These are phyloP conservation scores for Dromiciops gliroides DNA, from an alignment of 2,113 vertebrate species.

Conservation along the genomic window DNA sequence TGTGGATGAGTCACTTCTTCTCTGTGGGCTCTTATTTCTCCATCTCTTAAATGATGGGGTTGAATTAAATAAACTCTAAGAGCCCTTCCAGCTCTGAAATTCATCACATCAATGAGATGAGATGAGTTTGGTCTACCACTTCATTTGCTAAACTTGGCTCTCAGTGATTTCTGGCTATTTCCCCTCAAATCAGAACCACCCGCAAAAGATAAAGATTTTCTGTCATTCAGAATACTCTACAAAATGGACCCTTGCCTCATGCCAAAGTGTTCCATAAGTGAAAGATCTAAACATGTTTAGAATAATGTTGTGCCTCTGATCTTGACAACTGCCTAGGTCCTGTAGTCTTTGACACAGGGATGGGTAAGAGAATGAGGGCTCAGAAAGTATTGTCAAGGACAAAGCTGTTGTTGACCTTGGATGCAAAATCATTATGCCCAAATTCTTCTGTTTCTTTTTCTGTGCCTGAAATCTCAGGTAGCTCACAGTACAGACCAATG, in stretches of 20 bases:
- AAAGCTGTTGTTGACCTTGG: not conserved
- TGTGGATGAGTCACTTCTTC: not conserved
- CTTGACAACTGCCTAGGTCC: not conserved
- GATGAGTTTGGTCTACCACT: not conserved
- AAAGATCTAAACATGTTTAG: not conserved
- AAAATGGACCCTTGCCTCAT: not conserved
- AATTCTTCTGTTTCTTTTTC: not conserved
- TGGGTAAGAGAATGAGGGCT: not conserved
- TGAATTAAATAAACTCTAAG: not conserved
- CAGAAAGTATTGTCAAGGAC: not conserved
- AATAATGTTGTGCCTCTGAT: not conserved
- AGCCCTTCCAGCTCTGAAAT: not conserved
- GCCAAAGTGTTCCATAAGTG: not conserved
- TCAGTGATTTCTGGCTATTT: not conserved
- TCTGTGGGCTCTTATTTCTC: not conserved
- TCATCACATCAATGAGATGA: not conserved
- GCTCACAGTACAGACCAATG: not conserved
- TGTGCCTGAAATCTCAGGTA: not conserved
- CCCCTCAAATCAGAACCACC: not conserved
- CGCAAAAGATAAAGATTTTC: conserved; percentile 13
- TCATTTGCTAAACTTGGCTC: not conserved
- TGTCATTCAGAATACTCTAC: not conserved
- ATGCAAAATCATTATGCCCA: not conserved
- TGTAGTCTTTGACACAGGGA: not conserved
- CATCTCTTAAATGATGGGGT: not conserved